A percentile compares a stretch with the other conserved stretches of the same genome.
phyloP scores from a whole-genome alignment of 2,888 invertebrate species.

The Rhagonycha lutea region DNA sequence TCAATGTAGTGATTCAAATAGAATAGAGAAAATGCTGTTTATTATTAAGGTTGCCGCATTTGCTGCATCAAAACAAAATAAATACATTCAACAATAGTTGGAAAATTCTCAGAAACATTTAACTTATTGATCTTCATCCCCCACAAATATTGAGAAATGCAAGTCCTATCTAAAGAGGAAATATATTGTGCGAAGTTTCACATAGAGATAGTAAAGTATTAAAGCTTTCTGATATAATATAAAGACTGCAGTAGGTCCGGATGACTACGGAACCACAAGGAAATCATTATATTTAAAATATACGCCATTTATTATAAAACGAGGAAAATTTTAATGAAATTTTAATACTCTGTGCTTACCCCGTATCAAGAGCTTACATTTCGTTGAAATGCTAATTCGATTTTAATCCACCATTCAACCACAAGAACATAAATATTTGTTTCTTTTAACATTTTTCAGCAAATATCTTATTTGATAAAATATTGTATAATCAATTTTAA shows the following conservation, averaged over 20 bases:
- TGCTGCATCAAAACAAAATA: not conserved
- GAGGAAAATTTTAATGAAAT: not conserved
- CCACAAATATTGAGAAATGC: not conserved
- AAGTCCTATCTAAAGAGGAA: not conserved
- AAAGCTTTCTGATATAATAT: not conserved
- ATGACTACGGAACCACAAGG: not conserved
- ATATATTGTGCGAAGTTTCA: not conserved
- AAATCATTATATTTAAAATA: not conserved
- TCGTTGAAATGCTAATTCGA: conserved; percentile 2
- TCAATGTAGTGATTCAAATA: not conserved
- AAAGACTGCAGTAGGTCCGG: not conserved
- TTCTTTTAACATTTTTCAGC: not conserved
- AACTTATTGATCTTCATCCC: not conserved
- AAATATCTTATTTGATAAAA: not conserved
- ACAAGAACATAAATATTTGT: not conserved
- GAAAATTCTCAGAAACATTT: conserved; percentile 1
- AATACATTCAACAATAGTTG: not conserved
- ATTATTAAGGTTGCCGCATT: conserved; percentile 6
- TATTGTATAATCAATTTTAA: not conserved
- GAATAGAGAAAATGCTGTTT: not conserved
- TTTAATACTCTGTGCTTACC: not conserved
- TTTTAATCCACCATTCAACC: not conserved
- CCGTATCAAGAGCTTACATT: conserved; percentile 6
- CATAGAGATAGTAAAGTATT: not conserved
- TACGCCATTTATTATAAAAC: not conserved